Base-by-base conservation (phyloP, 2,113 vertebrate genomes). In the Nematolebias whitei region DNA sequence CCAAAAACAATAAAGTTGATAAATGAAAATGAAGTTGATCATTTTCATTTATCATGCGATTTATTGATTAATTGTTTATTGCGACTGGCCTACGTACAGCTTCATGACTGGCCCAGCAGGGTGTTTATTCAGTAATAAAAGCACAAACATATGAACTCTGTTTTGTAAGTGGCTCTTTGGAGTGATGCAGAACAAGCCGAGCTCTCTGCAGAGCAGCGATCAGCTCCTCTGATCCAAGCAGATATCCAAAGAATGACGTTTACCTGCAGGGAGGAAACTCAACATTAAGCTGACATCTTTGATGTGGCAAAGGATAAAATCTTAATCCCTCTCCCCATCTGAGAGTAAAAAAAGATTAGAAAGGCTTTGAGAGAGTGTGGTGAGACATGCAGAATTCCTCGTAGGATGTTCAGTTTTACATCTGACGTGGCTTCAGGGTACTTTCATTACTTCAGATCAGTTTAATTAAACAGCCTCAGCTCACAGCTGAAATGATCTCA, bases 281-380 rank as follows among this genome's bases (percentile, higher is more conserved):
- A 62, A 61, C 74, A 69, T 77, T 55, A 47, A 29, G 16, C 60
- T 57, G 59, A 67, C 45, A 56, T 59, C 39, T 22, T 40, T 53
- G 45, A 61, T 71, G 71, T 6, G 20, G 55, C 50, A 61, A 69
- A 49, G 74, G 55, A 84, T 68, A 71, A 49, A 71, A 66, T 71
- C 67, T 72, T 60, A 84, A 75, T 78, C 58, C 65, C 52, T 35
- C 23, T 59, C 32, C 39, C 45, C 51, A 65, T 38, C 50, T 48
- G 73, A 65, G 40, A 71, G 59, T 68, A 71, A 80, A 71, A 14
- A 39, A 4, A 29, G 66, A 68, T 71, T 64, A 80, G 53, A 57
- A 50, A n/a, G 24, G 11, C 22, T 19, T 15, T 66, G 65, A 62
- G 63, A 50, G 57, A 68, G 59, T 2, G 15, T 35, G 22, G 59